phyloP scores from a whole-genome alignment of 1,140 invertebrate species.

The Drosophila sp. region DNA sequence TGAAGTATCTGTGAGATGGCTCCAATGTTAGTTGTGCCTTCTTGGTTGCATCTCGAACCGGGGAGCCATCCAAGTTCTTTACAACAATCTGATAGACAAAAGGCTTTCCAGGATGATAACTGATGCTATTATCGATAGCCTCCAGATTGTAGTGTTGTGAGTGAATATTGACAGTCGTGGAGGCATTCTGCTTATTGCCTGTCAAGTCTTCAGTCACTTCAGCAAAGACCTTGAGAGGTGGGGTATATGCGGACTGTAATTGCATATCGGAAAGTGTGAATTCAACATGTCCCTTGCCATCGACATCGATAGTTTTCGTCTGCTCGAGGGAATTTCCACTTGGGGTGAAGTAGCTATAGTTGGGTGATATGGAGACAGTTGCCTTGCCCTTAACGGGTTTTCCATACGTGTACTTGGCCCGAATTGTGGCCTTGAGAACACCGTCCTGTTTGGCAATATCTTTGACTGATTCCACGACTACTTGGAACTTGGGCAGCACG shows the following conservation, averaged over 20 bases:
- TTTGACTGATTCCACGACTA: slow-evolving; percentile 91
- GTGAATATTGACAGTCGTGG: slow-evolving; percentile 90
- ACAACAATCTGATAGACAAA: slow-evolving; percentile 89
- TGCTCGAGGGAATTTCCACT: slow-evolving; percentile 8
- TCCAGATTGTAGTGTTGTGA: slow-evolving; percentile 93
- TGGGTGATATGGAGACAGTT: slow-evolving; percentile 87
- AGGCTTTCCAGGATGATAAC: slow-evolving; percentile 94
- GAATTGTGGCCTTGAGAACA: slow-evolving; percentile 90
- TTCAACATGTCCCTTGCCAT: slow-evolving; percentile 89
- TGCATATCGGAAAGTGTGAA: slow-evolving; percentile 88
- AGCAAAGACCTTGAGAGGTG: slow-evolving; percentile 89
- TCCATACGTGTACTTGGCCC: slow-evolving; percentile 90
- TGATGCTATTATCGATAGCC: slow-evolving; percentile 88
- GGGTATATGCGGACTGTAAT: slow-evolving; percentile 74
- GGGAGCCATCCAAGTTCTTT: slow-evolving; percentile 88
- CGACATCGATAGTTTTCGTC: slow-evolving; percentile 89
- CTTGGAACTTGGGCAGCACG: slow-evolving; percentile 96
- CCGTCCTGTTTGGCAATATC: slow-evolving; percentile 93
- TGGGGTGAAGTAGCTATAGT: slow-evolving; percentile 6
- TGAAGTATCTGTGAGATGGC: not conserved
- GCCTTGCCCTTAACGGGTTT: slow-evolving; percentile 92
- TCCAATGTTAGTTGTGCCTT: slow-evolving; percentile 84
- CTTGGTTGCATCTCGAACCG: slow-evolving; percentile 87
- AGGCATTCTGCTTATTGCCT: slow-evolving; percentile 91
- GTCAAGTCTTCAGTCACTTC: slow-evolving; percentile 91